phyloP scores from a whole-genome alignment of 1,140 invertebrate species.

The Ladona fulva region DNA sequence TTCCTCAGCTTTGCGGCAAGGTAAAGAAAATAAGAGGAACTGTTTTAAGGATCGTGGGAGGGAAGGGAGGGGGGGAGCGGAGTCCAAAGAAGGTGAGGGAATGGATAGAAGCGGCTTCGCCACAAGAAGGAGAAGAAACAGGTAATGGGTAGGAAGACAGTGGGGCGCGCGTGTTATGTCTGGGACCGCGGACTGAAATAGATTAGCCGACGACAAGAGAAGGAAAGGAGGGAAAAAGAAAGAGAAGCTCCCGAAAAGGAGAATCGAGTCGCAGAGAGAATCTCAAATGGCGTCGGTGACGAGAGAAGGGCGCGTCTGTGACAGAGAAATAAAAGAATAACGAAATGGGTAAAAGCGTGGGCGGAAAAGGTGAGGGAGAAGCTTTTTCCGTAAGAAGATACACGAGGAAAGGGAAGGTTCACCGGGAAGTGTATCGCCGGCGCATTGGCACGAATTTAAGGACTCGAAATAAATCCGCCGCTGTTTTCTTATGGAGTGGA shows the following conservation, averaged over 20 bases:
- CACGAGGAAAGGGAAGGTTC: neutral
- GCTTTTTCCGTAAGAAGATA: no score
- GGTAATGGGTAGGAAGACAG: neutral
- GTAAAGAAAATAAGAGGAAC: neutral
- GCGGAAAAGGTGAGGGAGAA: neutral
- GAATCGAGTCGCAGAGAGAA: no score
- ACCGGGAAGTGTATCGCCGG: no score
- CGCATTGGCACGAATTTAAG: no score
- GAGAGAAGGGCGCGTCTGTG: neutral
- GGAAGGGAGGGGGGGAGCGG: neutral
- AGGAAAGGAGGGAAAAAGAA: neutral
- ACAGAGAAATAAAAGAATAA: neutral
- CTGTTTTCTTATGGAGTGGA: no score
- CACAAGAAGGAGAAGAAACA: neutral
- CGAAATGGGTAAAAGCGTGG: neutral
- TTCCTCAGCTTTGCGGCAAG: neutral
- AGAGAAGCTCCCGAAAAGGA: no score
- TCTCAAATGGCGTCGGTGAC: neutral
- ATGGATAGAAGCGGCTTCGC: neutral
- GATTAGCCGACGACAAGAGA: neutral
- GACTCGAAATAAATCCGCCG: no score
- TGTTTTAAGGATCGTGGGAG: neutral
- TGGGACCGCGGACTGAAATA: neutral
- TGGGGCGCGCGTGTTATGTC: neutral
- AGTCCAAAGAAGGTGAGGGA: neutral